These are phyloP conservation scores for Enteromius viviparus DNA, from an alignment of 2,797 vertebrate species.

Conservation along the genomic window DNA sequence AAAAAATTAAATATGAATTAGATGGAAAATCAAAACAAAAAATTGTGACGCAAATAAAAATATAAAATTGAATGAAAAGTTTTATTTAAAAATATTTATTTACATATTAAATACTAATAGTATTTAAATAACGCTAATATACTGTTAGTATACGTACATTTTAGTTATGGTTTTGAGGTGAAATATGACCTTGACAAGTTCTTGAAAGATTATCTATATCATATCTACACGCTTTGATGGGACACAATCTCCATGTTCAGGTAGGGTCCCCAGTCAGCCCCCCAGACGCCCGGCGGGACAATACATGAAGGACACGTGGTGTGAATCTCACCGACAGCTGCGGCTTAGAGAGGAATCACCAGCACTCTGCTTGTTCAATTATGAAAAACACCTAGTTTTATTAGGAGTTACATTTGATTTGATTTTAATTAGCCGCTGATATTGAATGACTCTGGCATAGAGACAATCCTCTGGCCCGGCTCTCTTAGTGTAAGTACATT, in stretches of 20 bases:
- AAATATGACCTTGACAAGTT: no score
- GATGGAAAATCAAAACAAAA: not conserved
- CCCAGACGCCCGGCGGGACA: not conserved
- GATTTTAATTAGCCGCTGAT: conserved; percentile 50
- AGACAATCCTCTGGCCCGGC: conserved; percentile 44
- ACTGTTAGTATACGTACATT: no score
- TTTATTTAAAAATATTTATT: not conserved
- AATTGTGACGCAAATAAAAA: not conserved
- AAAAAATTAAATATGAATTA: not conserved
- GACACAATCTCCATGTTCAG: not conserved
- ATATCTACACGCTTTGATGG: not conserved
- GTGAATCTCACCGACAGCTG: conserved; percentile 15
- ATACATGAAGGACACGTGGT: conserved; percentile 7
- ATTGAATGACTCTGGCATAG: conserved; percentile 45
- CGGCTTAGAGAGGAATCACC: conserved; percentile 22
- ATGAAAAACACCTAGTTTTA: conserved; percentile 41
- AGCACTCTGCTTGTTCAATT: conserved; percentile 6
- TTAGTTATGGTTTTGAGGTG: no score
- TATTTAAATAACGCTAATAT: no score
- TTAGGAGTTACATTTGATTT: conserved; percentile 43
- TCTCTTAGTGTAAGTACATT: conserved; percentile 46
- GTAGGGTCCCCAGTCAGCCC: not conserved
- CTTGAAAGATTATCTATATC: no score
- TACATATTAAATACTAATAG: no score
- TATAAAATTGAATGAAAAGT: not conserved